Evolutionary conservation across 1,140 invertebrate genomes (phyloP).

Genomic region (Brachionus paranguensis): DNA sequence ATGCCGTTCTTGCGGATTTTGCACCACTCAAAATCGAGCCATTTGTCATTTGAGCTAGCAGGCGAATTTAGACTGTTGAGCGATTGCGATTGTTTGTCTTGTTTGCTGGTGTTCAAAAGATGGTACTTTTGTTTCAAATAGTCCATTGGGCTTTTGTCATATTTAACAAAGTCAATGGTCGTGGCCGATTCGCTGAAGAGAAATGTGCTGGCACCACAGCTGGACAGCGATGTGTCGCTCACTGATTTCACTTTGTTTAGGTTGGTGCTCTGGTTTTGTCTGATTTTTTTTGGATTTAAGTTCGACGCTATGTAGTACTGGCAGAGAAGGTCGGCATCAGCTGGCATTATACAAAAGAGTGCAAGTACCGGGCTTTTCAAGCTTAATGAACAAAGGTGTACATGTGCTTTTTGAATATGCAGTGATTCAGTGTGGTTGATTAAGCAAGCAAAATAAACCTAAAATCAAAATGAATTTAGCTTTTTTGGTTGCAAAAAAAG

Average conservation of each 20-base stretch:
- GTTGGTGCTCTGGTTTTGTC: not conserved
- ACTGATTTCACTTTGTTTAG: not conserved
- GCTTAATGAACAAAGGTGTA: not conserved
- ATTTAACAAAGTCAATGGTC: slow-evolving; percentile 34
- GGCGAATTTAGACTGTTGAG: not conserved
- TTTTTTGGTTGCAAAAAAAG: not conserved
- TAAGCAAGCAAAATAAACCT: not conserved
- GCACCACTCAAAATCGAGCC: slow-evolving; percentile 5
- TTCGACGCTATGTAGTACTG: slow-evolving; percentile 21
- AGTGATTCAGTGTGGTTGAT: not conserved
- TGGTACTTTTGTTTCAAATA: slow-evolving; percentile 25
- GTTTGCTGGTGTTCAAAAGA: not conserved
- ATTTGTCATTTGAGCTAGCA: not conserved
- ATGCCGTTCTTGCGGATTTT: slow-evolving; percentile 46
- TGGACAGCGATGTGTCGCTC: not conserved
- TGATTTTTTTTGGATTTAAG: not conserved
- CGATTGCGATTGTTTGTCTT: not conserved
- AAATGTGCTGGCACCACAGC: not conserved
- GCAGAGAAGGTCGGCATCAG: slow-evolving; percentile 31
- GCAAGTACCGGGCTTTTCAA: not conserved
- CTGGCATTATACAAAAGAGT: slow-evolving; percentile 23
- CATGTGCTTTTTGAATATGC: not conserved
- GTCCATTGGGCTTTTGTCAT: slow-evolving; percentile 39
- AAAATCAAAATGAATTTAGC: slow-evolving; percentile 17
- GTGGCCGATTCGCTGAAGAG: not conserved